Conservation (phyloP, 2,113 vertebrate species). For the Speoplatyrhinus poulsoni region DNA sequence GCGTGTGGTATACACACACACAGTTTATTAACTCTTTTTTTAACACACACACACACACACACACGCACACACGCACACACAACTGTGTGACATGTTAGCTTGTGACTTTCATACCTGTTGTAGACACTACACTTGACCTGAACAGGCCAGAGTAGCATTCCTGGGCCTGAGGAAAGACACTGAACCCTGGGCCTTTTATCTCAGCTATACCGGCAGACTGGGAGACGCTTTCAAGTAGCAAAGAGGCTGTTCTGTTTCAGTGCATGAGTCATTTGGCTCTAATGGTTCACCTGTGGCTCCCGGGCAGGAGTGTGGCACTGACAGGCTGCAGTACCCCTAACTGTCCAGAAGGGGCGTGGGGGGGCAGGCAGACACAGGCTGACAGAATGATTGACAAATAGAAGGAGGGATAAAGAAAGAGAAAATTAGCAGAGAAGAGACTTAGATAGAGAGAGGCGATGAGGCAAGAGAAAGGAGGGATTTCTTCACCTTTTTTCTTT, state of each 20-base stretch:
- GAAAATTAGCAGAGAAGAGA: background rate
- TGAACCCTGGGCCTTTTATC: conserved; percentile 23
- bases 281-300: conserved; percentile 55
- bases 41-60: background rate
- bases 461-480: conserved; percentile 34
- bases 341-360: conserved; percentile 8
- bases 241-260: conserved; percentile 52
- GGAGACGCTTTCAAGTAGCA: conserved; percentile 32
- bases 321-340: conserved; percentile 42
- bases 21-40: background rate
- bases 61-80: background rate
- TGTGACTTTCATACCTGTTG: background rate
- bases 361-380: background rate
- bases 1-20: background rate
- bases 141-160: too few species aligned
- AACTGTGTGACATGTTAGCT: background rate
- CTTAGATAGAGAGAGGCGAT: conserved; percentile 11
- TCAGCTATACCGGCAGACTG: conserved; percentile 15
- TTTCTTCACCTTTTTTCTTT: conserved; percentile 30
- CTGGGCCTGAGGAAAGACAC: conserved; percentile 2
- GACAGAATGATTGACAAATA: background rate
- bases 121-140: background rate
- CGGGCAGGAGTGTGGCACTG: conserved; percentile 39
- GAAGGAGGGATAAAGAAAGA: conserved; percentile 1
- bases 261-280: conserved; percentile 49